Conservation (phyloP, 1,140 invertebrate species). For the Scaptomyza montana region DNA sequence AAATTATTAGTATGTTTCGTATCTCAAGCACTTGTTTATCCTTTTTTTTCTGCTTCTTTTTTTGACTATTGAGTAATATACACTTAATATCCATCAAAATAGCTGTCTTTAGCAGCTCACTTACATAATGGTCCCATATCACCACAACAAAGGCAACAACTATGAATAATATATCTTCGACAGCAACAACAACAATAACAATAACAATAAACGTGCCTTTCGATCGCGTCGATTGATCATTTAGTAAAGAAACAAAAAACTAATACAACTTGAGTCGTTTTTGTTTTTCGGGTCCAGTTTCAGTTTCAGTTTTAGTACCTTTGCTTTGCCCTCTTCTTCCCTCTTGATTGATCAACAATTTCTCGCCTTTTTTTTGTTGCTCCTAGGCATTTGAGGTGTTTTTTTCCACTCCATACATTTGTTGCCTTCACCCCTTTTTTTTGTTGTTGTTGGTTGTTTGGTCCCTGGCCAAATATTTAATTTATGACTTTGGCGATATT, state of each 20-base stretch:
- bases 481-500: constrained; percentile 82
- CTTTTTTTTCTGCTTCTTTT: not conserved
- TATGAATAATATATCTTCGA: constrained; percentile 64
- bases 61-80: constrained; percentile 9
- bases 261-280: constrained; percentile 14
- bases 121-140: constrained; percentile 66
- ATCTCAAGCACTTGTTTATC: not conserved
- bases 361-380: constrained; percentile 46
- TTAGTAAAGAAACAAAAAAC: constrained; percentile 40
- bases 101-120: constrained; percentile 30
- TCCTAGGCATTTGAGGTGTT: constrained; percentile 69
- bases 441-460: constrained; percentile 13
- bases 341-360: constrained; percentile 13
- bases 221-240: constrained; percentile 79
- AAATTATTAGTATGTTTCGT: constrained; percentile 19
- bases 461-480: constrained; percentile 69
- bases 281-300: not conserved
- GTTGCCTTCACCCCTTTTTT: constrained; percentile 59
- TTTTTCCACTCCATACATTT: constrained; percentile 35
- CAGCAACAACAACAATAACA: constrained; percentile 29
- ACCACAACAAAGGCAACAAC: constrained; percentile 2
- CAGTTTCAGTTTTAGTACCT: not conserved
- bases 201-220: constrained; percentile 58
- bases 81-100: constrained; percentile 8
- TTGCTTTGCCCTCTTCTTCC: not conserved